Evolutionary conservation across 2,797 vertebrate genomes (phyloP).

Genomic region (Tokudaia muenninki): DNA sequence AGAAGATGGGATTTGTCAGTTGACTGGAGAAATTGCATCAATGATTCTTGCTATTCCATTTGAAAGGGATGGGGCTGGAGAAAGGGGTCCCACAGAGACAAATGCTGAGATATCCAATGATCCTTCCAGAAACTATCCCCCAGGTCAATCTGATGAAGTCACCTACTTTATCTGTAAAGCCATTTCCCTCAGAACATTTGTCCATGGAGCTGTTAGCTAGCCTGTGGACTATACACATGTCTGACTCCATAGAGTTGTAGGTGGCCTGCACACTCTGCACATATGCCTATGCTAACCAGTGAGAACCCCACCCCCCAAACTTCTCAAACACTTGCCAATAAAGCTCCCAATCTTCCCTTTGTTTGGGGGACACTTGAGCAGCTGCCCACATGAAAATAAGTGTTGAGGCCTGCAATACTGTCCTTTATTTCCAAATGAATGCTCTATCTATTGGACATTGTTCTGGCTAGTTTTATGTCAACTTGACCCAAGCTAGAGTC

Average conservation of each 20-base stretch:
- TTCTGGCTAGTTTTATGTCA: background rate
- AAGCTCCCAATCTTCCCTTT: background rate
- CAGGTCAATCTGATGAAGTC: background rate
- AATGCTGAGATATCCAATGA: background rate
- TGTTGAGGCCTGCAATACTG: background rate
- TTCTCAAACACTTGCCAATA: background rate
- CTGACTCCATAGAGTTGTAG: background rate
- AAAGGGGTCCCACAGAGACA: background rate
- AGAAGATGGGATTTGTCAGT: background rate
- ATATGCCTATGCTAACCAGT: background rate
- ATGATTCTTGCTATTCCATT: background rate
- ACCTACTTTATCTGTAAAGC: background rate
- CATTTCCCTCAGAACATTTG: background rate
- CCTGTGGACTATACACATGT: background rate
- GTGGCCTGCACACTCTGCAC: background rate
- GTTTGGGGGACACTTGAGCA: background rate
- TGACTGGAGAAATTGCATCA: background rate
- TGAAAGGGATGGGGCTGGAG: too few relatives aligned
- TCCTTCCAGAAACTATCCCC: background rate
- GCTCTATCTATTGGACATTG: background rate
- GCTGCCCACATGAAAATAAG: background rate
- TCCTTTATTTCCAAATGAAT: background rate
- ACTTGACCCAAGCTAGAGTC: background rate
- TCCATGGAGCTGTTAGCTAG: background rate
- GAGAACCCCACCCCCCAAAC: background rate